Evolutionary conservation across 2,888 invertebrate species (phyloP), one percentile per base, ranked within the genome.

Genomic region (Corythucha ciliata): DNA sequence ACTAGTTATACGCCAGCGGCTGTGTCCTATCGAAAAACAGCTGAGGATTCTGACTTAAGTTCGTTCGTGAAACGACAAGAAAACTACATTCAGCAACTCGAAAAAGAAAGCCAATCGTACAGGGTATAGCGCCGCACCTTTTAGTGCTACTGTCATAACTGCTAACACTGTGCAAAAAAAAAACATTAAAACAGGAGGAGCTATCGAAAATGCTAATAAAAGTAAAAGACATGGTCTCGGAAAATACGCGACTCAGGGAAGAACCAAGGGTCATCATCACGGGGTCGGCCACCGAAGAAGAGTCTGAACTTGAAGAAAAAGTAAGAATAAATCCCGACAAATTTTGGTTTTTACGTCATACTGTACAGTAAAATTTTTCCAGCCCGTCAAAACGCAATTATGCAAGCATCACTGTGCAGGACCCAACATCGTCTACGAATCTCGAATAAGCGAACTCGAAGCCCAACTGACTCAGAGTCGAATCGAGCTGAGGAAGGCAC

Each of bases 21-120:
- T n/a, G n/a, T n/a, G n/a, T n/a, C n/a, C n/a, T n/a, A n/a, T n/a
- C n/a, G n/a, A n/a, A n/a, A n/a, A n/a, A n/a, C n/a, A n/a, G n/a
- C n/a, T n/a, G n/a, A n/a, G n/a, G n/a, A n/a, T n/a, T n/a, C n/a
- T n/a, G n/a, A n/a, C n/a, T n/a, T n/a, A n/a, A n/a, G n/a, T 66
- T 77, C 79, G 60, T 88, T 86, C 63, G 84, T 88, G 41, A 84
- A 87, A 67, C 79, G 84, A 57, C 88, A 89, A 62, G 88, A 88
- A 63, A 86, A 86, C 61, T 88, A 89, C 63, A 88, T 89, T 44
- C 84, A 87, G 57, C 88, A 89, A 65, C 66, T 89, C 45, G 88
- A 89, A 66, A 77, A 82, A 60, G 88, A 89, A 70, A 86, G 87
- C 32, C 81, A 82, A 62, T 86, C 83, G 64, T 88, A 87, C 65